A percentile compares a stretch with the other conserved stretches of the same genome.
phyloP scores from a whole-genome alignment of 2,888 invertebrate genomes.

The Lasioglossum lativentre region DNA sequence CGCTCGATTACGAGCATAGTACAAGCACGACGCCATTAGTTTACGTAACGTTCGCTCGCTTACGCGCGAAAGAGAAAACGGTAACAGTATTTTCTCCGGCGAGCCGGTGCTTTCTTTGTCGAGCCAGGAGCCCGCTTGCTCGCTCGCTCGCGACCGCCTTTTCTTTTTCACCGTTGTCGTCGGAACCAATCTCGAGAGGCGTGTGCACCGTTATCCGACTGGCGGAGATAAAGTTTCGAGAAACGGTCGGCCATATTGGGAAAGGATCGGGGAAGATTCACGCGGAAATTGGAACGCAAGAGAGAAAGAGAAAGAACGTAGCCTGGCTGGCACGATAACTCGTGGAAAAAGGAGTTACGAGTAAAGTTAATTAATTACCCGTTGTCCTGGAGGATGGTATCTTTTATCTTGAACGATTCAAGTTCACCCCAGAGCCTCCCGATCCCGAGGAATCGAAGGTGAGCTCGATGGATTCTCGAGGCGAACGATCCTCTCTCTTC shows the following conservation, averaged over 20 bases:
- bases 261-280: not conserved
- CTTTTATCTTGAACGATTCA: slow-evolving; percentile 3
- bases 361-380: not conserved
- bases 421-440: not conserved
- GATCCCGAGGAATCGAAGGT: not conserved
- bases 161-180: slow-evolving; percentile 1
- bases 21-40: slow-evolving; percentile 36
- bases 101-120: slow-evolving; percentile 33
- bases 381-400: not conserved
- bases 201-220: not conserved
- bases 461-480: not conserved
- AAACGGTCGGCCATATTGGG: not conserved
- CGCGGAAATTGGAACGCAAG: slow-evolving; percentile 1
- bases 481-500: not conserved
- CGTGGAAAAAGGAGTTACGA: not conserved
- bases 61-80: slow-evolving; percentile 12
- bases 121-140: not conserved
- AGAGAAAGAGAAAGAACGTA: not conserved
- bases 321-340: not conserved
- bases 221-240: slow-evolving; percentile 3
- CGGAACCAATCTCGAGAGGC: slow-evolving; percentile 9
- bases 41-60: slow-evolving; percentile 18
- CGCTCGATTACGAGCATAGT: slow-evolving; percentile 18
- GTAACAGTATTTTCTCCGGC: slow-evolving; percentile 32
- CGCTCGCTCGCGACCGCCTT: not conserved